These are phyloP conservation scores for Scarus forsteni DNA, from an alignment of 2,797 vertebrate species.

Conservation along the genomic window DNA sequence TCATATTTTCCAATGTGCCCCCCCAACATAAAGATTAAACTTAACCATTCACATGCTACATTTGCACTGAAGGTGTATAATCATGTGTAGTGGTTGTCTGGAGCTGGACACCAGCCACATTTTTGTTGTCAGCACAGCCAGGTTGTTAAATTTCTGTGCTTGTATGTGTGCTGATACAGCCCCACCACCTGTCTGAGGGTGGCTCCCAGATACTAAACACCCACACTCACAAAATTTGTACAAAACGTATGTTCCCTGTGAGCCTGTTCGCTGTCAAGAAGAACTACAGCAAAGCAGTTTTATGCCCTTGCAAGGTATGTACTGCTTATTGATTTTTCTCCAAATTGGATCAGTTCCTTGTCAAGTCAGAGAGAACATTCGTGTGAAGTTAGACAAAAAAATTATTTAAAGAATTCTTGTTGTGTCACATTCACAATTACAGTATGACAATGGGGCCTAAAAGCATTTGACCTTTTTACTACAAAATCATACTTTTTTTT, in stretches of 20 bases:
- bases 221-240: neutral
- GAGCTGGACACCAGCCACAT: constrained; percentile 54
- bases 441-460: no score
- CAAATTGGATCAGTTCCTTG: no score
- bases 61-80: constrained; percentile 60
- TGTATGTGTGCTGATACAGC: constrained; percentile 43
- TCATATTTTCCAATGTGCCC: constrained; percentile 32
- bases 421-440: no score
- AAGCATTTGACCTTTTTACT: no score
- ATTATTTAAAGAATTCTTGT: no score
- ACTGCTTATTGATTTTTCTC: no score
- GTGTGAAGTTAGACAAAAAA: no score
- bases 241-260: constrained; percentile 59
- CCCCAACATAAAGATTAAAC: constrained; percentile 48
- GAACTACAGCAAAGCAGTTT: no score
- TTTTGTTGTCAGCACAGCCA: constrained; percentile 68
- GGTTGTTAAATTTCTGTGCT: constrained; percentile 58
- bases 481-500: no score
- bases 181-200: constrained; percentile 34
- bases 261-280: constrained; percentile 58
- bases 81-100: constrained; percentile 58
- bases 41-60: constrained; percentile 69
- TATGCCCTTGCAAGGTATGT: no score
- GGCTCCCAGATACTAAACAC: neutral
- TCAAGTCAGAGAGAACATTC: no score